phyloP scores from a whole-genome alignment of 2,113 vertebrate genomes.

The Heliornis fulica region DNA sequence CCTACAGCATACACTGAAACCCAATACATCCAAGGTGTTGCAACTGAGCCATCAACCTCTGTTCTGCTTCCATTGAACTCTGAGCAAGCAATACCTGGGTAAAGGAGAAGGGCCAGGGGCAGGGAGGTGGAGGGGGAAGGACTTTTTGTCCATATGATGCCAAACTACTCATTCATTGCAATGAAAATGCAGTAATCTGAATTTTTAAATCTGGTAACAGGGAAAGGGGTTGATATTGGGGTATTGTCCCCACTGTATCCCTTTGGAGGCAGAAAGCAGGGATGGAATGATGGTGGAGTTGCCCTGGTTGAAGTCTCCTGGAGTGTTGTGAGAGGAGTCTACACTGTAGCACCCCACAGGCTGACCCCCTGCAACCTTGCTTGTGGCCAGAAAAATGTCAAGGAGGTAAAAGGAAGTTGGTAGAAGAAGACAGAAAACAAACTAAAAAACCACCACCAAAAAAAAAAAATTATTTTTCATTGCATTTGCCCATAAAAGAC shows the following conservation, averaged over 20 bases:
- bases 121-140: background rate
- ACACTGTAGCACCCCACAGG: background rate
- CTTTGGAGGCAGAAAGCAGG: background rate
- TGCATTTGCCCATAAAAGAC: background rate
- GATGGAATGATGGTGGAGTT: background rate
- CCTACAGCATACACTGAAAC: background rate
- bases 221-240: background rate
- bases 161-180: background rate
- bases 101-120: too few relatives aligned
- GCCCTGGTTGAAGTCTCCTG: background rate
- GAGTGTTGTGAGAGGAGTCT: background rate
- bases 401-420: background rate
- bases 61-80: background rate
- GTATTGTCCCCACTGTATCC: rapidly evolving
- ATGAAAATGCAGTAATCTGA: background rate
- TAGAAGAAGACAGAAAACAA: background rate
- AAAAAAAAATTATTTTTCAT: background rate
- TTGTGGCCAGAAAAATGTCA: background rate
- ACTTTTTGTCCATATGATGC: background rate
- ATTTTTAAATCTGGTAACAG: background rate
- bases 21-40: background rate
- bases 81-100: background rate
- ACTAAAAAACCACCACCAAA: background rate
- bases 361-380: background rate
- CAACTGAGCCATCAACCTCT: background rate